Conservation (phyloP, 2,888 invertebrate genomes). For the Electrophaes corylata region DNA sequence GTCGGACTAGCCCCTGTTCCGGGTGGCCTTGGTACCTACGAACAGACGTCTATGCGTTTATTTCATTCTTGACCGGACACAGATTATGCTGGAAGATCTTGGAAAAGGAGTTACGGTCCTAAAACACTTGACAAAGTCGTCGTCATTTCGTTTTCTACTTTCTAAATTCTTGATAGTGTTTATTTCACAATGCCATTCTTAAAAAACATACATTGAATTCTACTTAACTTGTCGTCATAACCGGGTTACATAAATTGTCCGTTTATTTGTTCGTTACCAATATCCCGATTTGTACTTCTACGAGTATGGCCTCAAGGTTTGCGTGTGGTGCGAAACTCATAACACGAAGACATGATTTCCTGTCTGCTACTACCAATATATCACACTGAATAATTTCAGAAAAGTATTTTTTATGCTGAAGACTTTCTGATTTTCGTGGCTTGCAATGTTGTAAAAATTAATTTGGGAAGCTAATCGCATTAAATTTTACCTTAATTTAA, state of each 20-base stretch:
- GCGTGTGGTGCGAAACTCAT: slow-evolving; percentile 10
- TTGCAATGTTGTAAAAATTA: too few species aligned
- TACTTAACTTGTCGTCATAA: too few species aligned
- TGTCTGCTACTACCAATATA: slow-evolving; percentile 27
- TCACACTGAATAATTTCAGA: slow-evolving; percentile 28
- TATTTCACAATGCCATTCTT: too few species aligned
- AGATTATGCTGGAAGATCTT: background rate
- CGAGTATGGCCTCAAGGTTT: background rate
- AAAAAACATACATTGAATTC: too few species aligned
- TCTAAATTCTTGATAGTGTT: too few species aligned
- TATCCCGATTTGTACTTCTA: background rate
- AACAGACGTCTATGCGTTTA: background rate
- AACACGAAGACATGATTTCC: slow-evolving; percentile 20
- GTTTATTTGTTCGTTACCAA: background rate
- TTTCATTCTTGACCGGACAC: background rate
- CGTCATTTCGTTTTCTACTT: background rate
- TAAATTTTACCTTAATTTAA: too few species aligned
- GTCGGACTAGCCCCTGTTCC: background rate
- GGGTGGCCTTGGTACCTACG: background rate
- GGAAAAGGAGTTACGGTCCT: background rate
- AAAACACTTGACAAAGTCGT: background rate
- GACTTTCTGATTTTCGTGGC: background rate
- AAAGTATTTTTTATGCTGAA: slow-evolving; percentile 1
- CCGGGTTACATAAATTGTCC: background rate
- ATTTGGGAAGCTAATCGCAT: background rate